phyloP scores from a whole-genome alignment of 2,797 vertebrate species.

The Menidia menidia region DNA sequence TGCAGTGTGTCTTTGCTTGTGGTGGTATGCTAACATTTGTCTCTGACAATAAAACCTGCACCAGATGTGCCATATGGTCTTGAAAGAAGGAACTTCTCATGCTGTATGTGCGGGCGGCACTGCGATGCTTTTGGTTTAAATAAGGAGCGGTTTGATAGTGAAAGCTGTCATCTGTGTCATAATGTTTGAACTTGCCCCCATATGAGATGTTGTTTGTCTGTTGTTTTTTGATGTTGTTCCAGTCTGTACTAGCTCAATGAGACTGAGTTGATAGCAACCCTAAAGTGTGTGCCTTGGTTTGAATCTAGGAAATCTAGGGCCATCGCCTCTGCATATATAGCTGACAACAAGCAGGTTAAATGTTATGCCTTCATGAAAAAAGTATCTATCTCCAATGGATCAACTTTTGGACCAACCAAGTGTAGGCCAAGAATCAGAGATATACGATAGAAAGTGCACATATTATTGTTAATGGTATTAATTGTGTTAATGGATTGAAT shows the following conservation, averaged over 20 bases:
- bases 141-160: slow-evolving; percentile 1
- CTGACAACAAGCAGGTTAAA: too few relatives aligned
- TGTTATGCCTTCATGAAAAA: too few relatives aligned
- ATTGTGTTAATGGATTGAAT: too few relatives aligned
- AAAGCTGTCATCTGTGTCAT: background rate
- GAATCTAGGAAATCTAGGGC: too few relatives aligned
- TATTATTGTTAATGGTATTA: too few relatives aligned
- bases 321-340: too few relatives aligned
- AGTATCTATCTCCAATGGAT: too few relatives aligned
- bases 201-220: slow-evolving; percentile 1
- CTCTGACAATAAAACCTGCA: slow-evolving; percentile 19
- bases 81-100: background rate
- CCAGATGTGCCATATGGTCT: background rate
- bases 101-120: background rate
- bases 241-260: background rate
- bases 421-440: too few relatives aligned
- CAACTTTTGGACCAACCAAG: too few relatives aligned
- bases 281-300: too few relatives aligned
- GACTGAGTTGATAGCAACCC: too few relatives aligned
- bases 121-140: background rate
- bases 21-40: slow-evolving; percentile 6
- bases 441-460: too few relatives aligned
- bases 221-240: slow-evolving; percentile 32
- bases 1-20: background rate
- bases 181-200: background rate